These are phyloP conservation scores for Nasonia giraulti DNA, from an alignment of 1,140 invertebrate genomes.

Conservation along the genomic window DNA sequence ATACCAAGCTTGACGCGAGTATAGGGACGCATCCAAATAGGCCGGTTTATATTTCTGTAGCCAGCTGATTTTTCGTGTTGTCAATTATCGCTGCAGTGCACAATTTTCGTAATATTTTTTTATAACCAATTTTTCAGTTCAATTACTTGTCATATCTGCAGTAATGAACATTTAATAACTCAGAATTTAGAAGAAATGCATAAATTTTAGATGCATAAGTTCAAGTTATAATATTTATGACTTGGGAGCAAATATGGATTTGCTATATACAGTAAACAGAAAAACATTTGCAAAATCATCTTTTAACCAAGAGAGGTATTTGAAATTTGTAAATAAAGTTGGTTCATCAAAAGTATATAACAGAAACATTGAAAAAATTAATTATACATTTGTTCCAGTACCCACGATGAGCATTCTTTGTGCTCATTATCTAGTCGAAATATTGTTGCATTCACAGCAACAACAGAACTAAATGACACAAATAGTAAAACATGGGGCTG, in stretches of 20 bases:
- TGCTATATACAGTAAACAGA: conserved; percentile 76
- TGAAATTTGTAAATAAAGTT: neutral
- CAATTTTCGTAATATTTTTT: too few species aligned
- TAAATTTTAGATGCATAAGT: too few species aligned
- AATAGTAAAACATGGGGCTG: conserved; percentile 82
- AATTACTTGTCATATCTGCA: too few species aligned
- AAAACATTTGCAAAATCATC: conserved; percentile 74
- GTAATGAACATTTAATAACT: too few species aligned
- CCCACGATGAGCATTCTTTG: conserved; percentile 73
- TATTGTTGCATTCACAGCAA: conserved; percentile 87
- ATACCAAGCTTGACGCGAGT: too few species aligned
- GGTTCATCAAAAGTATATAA: too few species aligned
- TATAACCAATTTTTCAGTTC: too few species aligned
- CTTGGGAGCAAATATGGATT: conserved; percentile 70
- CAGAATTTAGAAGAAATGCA: too few species aligned
- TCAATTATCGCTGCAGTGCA: too few species aligned
- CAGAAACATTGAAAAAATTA: neutral
- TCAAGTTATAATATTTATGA: neutral
- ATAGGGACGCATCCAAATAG: too few species aligned
- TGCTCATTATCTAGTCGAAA: conserved; percentile 86
- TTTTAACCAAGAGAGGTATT: conserved; percentile 75
- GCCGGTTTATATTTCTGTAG: too few species aligned
- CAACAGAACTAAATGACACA: conserved; percentile 80
- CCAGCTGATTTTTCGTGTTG: too few species aligned
- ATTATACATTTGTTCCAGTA: conserved; percentile 65